These are phyloP conservation scores for Drosophila nikananu DNA, from an alignment of 1,140 invertebrate species.

Conservation along the genomic window DNA sequence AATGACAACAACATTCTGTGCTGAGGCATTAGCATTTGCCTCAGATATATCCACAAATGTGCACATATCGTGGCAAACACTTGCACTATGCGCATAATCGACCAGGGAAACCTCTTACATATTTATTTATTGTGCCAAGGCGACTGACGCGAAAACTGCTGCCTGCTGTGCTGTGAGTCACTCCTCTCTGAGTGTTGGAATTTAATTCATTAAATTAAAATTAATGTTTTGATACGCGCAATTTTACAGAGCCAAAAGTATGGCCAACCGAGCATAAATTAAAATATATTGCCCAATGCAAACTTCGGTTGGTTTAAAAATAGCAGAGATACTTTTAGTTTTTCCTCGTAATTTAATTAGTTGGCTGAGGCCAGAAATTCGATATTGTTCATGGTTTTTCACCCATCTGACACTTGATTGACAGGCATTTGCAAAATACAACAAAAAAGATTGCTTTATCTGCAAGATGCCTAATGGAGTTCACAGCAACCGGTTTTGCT, in stretches of 20 bases:
- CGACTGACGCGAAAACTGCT: slow-evolving; percentile 28
- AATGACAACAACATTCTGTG: slow-evolving; percentile 58
- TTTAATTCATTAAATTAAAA: slow-evolving; percentile 83
- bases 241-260: slow-evolving; percentile 78
- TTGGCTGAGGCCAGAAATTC: slow-evolving; percentile 81
- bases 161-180: slow-evolving; percentile 23
- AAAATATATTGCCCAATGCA: slow-evolving; percentile 74
- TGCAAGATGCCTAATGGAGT: slow-evolving; percentile 40
- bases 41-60: slow-evolving; percentile 24
- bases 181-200: slow-evolving; percentile 24
- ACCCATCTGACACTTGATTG: slow-evolving; percentile 80
- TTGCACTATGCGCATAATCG: slow-evolving; percentile 75
- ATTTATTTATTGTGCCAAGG: slow-evolving; percentile 79
- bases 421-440: slow-evolving; percentile 67
- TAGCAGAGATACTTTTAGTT: slow-evolving; percentile 55
- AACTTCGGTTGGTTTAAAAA: slow-evolving; percentile 70
- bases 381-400: slow-evolving; percentile 84
- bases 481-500: slow-evolving; percentile 43
- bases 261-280: slow-evolving; percentile 78
- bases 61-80: slow-evolving; percentile 60
- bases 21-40: slow-evolving; percentile 30
- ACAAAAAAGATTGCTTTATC: slow-evolving; percentile 3
- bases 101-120: slow-evolving; percentile 60
- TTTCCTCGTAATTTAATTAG: slow-evolving; percentile 81
- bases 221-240: slow-evolving; percentile 78